Conservation (phyloP, 2,113 vertebrate species). For the Aegotheles bennettii region DNA sequence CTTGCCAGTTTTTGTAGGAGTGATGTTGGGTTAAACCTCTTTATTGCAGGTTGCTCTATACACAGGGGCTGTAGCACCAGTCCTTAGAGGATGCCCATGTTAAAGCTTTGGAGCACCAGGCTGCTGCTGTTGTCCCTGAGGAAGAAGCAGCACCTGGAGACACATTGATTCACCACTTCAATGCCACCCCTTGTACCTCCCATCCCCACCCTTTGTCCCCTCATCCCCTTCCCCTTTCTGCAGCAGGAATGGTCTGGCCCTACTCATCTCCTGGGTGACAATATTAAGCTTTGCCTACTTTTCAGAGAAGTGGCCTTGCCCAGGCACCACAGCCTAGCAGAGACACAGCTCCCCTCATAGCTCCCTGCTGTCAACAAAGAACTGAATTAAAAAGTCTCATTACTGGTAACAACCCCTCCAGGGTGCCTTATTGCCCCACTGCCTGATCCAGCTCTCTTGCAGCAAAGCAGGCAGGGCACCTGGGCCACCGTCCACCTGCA, state of each 20-base stretch:
- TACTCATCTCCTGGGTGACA: not conserved
- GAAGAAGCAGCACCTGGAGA: not conserved
- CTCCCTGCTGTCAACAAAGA: not conserved
- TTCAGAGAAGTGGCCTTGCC: not conserved
- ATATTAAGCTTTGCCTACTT: not conserved
- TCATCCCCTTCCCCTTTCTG: not conserved
- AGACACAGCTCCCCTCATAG: not conserved
- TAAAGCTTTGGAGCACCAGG: not conserved
- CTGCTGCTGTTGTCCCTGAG: not conserved
- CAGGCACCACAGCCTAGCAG: not conserved
- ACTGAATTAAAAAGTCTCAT: not conserved
- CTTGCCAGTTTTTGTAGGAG: not conserved
- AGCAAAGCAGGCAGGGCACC: not conserved
- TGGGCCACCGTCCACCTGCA: too few relatives aligned
- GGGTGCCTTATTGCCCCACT: not conserved
- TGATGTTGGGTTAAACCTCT: not conserved
- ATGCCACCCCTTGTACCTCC: not conserved
- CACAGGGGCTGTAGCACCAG: not conserved
- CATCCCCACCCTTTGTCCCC: rapidly evolving
- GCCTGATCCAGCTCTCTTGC: not conserved
- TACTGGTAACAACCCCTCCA: rapidly evolving
- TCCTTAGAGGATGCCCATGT: not conserved
- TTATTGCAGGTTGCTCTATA: not conserved
- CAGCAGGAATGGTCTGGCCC: not conserved
- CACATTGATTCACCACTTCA: not conserved